Conservation (phyloP, 2,888 invertebrate genomes). For the Parnassius glacialis region DNA sequence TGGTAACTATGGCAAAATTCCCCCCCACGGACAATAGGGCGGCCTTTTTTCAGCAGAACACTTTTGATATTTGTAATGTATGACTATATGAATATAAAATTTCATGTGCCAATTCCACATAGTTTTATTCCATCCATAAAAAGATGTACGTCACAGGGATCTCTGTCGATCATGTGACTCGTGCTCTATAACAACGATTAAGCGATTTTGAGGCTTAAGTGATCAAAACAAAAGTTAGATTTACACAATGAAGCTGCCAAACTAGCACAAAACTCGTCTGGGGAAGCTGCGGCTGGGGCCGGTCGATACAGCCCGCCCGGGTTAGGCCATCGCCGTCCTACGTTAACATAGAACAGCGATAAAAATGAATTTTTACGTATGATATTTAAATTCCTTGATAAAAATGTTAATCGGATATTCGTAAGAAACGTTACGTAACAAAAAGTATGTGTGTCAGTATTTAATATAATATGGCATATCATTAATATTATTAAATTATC, state of each 20-base stretch:
- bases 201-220: conserved; percentile 14
- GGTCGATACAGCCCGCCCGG: conserved; percentile 40
- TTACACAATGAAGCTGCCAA: conserved; percentile 8
- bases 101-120: no score
- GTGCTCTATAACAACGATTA: neutral
- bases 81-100: no score
- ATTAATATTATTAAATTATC: no score
- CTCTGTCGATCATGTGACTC: conserved; percentile 10
- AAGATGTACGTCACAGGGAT: neutral
- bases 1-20: no score
- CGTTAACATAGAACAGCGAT: conserved; percentile 13
- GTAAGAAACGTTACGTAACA: neutral
- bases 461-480: no score
- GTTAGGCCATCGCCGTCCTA: conserved; percentile 29
- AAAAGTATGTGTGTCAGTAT: neutral
- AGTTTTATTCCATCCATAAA: no score
- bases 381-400: conserved; percentile 18
- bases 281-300: conserved; percentile 30
- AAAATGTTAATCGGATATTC: conserved; percentile 14
- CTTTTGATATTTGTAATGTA: no score
- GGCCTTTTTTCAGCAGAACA: no score
- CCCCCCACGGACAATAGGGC: no score
- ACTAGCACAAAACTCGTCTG: conserved; percentile 25
- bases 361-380: conserved; percentile 14
- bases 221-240: neutral